Conservation (phyloP, 2,888 invertebrate genomes). For the Coenonympha arcania region DNA sequence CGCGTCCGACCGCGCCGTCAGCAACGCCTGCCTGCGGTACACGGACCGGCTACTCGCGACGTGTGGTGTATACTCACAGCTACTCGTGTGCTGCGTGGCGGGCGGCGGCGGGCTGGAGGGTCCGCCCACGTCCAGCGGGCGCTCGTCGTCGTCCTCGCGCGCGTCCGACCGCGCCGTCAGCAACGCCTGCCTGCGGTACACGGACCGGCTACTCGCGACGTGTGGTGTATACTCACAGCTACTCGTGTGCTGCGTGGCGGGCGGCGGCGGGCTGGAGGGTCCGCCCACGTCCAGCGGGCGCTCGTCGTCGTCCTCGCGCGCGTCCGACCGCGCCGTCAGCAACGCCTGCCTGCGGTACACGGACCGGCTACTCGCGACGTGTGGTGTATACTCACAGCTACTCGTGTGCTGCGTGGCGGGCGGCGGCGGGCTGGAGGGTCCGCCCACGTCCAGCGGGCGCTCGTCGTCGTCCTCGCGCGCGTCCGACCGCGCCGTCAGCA, state of each 20-base stretch:
- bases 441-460: constrained; percentile 88
- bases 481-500: constrained; percentile 81
- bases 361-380: constrained; percentile 66
- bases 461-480: constrained; percentile 85
- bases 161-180: constrained; percentile 80
- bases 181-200: constrained; percentile 84
- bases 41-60: constrained; percentile 70
- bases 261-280: constrained; percentile 86
- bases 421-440: constrained; percentile 87
- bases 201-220: constrained; percentile 69
- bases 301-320: constrained; percentile 85
- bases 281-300: constrained; percentile 90
- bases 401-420: constrained; percentile 64
- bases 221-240: constrained; percentile 32
- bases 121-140: constrained; percentile 89
- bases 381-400: constrained; percentile 27
- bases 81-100: constrained; percentile 52
- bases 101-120: constrained; percentile 87
- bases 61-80: constrained; percentile 17
- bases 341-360: constrained; percentile 83
- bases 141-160: constrained; percentile 86
- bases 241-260: constrained; percentile 59
- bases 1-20: constrained; percentile 80
- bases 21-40: constrained; percentile 83
- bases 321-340: constrained; percentile 80